Conservation (phyloP, 2,113 vertebrate genomes). For the Heterotis niloticus region DNA sequence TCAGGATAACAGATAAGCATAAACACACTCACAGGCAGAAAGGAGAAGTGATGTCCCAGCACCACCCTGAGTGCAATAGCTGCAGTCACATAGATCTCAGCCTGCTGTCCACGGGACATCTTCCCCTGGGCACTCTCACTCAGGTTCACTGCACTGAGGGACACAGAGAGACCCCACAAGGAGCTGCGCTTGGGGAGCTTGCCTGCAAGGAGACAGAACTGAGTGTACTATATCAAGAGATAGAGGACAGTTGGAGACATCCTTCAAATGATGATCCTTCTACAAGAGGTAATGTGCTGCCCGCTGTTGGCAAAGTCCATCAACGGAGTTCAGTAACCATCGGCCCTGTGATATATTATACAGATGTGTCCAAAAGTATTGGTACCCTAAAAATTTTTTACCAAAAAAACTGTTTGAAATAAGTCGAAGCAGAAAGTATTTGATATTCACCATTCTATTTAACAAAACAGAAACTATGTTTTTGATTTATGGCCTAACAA, state of each 20-base stretch:
- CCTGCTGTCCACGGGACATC: slow-evolving; percentile 75
- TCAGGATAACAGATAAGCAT: slow-evolving; percentile 5
- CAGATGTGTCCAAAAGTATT: too few relatives aligned
- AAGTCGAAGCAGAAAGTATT: too few relatives aligned
- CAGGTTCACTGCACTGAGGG: slow-evolving; percentile 88
- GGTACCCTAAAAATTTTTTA: too few relatives aligned
- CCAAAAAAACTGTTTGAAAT: too few relatives aligned
- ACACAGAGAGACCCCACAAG: slow-evolving; percentile 81
- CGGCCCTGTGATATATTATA: too few relatives aligned
- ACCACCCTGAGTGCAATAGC: slow-evolving; percentile 79
- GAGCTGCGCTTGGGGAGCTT: slow-evolving; percentile 79
- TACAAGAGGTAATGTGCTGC: too few relatives aligned
- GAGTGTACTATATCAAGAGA: background rate
- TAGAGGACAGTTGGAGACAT: background rate
- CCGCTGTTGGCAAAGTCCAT: too few relatives aligned
- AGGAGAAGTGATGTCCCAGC: slow-evolving; percentile 80
- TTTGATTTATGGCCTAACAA: too few relatives aligned
- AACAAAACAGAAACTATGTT: too few relatives aligned
- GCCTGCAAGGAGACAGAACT: slow-evolving; percentile 58
- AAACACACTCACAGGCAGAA: slow-evolving; percentile 74
- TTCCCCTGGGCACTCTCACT: slow-evolving; percentile 86
- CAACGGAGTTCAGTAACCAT: too few relatives aligned
- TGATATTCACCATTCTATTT: too few relatives aligned
- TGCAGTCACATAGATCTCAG: slow-evolving; percentile 86
- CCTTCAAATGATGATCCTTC: too few relatives aligned